These are phyloP conservation scores for Tholera decimalis DNA, from an alignment of 2,888 invertebrate genomes.

Conservation along the genomic window DNA sequence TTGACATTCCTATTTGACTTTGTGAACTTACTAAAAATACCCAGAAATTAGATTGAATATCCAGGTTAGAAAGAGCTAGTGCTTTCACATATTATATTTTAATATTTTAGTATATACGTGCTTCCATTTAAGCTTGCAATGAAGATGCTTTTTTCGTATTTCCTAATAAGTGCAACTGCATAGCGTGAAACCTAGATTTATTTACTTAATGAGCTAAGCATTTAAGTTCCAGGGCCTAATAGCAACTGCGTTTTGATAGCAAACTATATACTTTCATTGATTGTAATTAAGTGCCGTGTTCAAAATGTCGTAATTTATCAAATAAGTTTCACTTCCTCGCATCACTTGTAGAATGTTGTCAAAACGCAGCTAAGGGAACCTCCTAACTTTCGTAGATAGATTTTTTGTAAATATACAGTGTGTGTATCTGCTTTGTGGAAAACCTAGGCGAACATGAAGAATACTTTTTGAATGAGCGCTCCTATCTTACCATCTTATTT, in stretches of 20 bases:
- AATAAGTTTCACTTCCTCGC: conserved; percentile 52
- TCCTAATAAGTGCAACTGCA: conserved; percentile 69
- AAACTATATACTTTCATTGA: conserved; percentile 40
- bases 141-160: conserved; percentile 72
- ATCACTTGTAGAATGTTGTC: conserved; percentile 45
- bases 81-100: conserved; percentile 52
- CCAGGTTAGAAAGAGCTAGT: conserved; percentile 46
- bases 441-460: conserved; percentile 26
- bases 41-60: conserved; percentile 34
- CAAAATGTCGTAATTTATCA: conserved; percentile 43
- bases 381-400: conserved; percentile 37
- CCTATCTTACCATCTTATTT: conserved; percentile 8
- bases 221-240: conserved; percentile 74
- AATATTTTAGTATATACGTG: conserved; percentile 71
- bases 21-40: conserved; percentile 41
- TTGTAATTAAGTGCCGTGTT: conserved; percentile 50
- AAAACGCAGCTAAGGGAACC: conserved; percentile 43
- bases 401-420: conserved; percentile 60
- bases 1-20: conserved; percentile 38
- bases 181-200: conserved; percentile 68
- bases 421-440: conserved; percentile 35
- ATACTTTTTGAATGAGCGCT: conserved; percentile 36
- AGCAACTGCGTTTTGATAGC: conserved; percentile 61
- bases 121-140: conserved; percentile 79
- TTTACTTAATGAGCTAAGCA: conserved; percentile 64